Percentiles rank a stretch among this genome's conserved stretches.
phyloP scores from a whole-genome alignment of 2,888 invertebrate genomes.

The Caenorhabditis drosophilae region DNA sequence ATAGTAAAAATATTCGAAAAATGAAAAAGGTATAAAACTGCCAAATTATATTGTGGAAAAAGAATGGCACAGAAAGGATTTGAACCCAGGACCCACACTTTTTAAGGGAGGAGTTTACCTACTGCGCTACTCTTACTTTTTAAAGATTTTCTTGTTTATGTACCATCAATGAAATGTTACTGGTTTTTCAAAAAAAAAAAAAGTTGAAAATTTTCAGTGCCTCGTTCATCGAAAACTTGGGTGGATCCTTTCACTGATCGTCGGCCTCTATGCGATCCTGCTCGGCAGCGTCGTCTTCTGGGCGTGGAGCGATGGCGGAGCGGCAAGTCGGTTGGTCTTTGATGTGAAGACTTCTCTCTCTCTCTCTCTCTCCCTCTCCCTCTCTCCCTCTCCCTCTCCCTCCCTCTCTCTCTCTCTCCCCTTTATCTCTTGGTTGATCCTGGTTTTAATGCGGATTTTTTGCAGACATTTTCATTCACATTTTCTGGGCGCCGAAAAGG shows the following conservation, averaged over 20 bases:
- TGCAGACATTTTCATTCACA: constrained; percentile 46
- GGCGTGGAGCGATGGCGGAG: constrained; percentile 45
- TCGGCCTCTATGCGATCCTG: constrained; percentile 36
- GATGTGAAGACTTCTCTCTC: background rate
- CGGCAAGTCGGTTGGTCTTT: constrained; percentile 16
- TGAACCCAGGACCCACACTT: too few species aligned
- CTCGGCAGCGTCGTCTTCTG: constrained; percentile 38
- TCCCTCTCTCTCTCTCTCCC: background rate
- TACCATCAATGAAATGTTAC: too few species aligned
- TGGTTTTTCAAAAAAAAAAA: background rate
- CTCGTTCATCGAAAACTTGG: constrained; percentile 46
- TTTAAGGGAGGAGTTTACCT: too few species aligned
- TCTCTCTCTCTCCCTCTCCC: background rate
- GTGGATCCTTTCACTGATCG: constrained; percentile 38
- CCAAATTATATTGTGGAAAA: too few species aligned
- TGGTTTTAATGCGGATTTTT: background rate
- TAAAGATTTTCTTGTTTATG: too few species aligned
- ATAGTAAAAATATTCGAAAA: background rate
- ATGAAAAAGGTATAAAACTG: too few species aligned
- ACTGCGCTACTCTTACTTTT: too few species aligned
- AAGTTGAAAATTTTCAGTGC: constrained; percentile 31
- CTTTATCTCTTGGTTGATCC: too few species aligned
- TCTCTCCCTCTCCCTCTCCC: background rate
- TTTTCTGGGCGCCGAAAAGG: constrained; percentile 53
- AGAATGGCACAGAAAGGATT: too few species aligned